phyloP scores from a whole-genome alignment of 1,140 invertebrate species.

The Vollenhovia emeryi region DNA sequence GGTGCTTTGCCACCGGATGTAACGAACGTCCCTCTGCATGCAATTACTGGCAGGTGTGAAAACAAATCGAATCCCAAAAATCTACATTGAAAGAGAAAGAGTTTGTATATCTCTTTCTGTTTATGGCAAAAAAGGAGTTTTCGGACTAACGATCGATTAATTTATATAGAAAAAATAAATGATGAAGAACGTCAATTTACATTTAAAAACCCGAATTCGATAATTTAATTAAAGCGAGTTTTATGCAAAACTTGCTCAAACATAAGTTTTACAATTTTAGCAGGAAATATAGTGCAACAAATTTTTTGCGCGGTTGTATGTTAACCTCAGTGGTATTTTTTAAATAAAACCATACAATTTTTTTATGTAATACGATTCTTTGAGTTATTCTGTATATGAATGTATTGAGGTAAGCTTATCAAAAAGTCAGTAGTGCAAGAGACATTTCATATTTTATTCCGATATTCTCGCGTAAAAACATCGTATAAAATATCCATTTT shows the following conservation, averaged over 20 bases:
- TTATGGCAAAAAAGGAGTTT: not conserved
- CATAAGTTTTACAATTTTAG: not conserved
- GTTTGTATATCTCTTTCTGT: not conserved
- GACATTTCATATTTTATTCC: constrained; percentile 3
- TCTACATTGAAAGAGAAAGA: not conserved
- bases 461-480: not conserved
- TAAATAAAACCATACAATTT: not conserved
- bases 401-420: not conserved
- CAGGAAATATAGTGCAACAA: too few relatives aligned
- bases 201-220: not conserved
- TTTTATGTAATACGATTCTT: not conserved
- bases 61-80: constrained; percentile 22
- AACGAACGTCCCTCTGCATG: constrained; percentile 34
- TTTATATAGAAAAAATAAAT: not conserved
- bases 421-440: not conserved
- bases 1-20: constrained; percentile 65
- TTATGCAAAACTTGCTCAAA: not conserved
- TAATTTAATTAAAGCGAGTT: not conserved
- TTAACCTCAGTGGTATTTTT: not conserved
- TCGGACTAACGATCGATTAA: not conserved
- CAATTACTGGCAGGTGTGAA: constrained; percentile 70
- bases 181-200: not conserved
- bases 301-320: not conserved
- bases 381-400: not conserved
- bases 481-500: not conserved